Conservation (phyloP, 2,888 invertebrate genomes). For the Mystacides longicornis region DNA sequence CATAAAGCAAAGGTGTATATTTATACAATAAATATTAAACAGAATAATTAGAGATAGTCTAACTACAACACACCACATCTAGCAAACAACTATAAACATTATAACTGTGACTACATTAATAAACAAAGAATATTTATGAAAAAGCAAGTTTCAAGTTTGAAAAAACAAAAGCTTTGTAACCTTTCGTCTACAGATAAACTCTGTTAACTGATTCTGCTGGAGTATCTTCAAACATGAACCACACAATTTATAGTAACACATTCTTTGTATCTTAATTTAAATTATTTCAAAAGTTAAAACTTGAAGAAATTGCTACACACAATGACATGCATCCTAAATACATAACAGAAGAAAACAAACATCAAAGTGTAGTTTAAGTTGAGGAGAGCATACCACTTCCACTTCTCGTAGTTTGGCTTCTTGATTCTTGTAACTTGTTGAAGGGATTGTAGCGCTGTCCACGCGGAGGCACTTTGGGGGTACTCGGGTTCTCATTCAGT, state of each 20-base stretch:
- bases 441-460: slow-evolving; percentile 78
- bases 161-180: too few species aligned
- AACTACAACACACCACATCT: too few species aligned
- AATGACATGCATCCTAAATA: neutral
- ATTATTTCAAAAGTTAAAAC: neutral
- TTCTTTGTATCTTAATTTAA: neutral
- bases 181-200: too few species aligned
- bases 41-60: too few species aligned
- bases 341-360: neutral
- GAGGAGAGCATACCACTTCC: too few species aligned
- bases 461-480: slow-evolving; percentile 64
- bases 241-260: neutral
- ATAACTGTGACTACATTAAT: too few species aligned
- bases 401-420: slow-evolving; percentile 8
- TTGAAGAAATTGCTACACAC: neutral
- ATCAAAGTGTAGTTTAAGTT: too few species aligned
- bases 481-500: slow-evolving; percentile 41
- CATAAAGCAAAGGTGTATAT: too few species aligned
- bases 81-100: too few species aligned
- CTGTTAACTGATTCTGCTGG: slow-evolving; percentile 14
- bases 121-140: too few species aligned
- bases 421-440: slow-evolving; percentile 49
- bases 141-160: too few species aligned
- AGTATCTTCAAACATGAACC: neutral
- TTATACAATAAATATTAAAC: too few species aligned